phyloP scores from a whole-genome alignment of 2,888 invertebrate species.

The Tetrapedia diversipes region DNA sequence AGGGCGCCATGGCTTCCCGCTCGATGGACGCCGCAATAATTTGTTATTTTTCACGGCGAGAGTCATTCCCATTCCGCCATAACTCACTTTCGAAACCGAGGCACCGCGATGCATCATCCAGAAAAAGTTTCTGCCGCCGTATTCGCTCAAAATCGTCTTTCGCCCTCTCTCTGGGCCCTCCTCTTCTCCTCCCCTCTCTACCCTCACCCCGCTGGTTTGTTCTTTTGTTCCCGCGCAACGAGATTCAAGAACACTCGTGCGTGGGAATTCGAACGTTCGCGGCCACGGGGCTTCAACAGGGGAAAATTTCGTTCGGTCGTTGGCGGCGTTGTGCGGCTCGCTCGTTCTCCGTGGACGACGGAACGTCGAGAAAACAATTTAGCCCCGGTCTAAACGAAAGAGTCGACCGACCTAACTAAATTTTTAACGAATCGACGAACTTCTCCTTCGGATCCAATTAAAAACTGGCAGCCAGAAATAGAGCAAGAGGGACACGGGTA shows the following conservation, averaged over 20 bases:
- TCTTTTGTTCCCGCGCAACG: background rate
- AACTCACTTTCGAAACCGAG: slow-evolving; percentile 57
- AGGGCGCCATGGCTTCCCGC: slow-evolving; percentile 35
- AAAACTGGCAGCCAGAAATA: slow-evolving; percentile 16
- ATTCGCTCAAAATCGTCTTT: slow-evolving; percentile 29
- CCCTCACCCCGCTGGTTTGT: background rate
- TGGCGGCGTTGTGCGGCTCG: background rate
- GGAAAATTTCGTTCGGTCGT: slow-evolving; percentile 3
- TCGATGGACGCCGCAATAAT: slow-evolving; percentile 70
- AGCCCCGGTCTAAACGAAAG: slow-evolving; percentile 31
- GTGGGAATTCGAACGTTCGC: slow-evolving; percentile 1
- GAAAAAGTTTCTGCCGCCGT: slow-evolving; percentile 28
- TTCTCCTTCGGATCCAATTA: slow-evolving; percentile 54
- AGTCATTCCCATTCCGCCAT: slow-evolving; percentile 60
- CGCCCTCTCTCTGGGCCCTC: background rate
- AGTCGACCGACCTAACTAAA: slow-evolving; percentile 52
- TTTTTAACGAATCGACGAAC: slow-evolving; percentile 58
- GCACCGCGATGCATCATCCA: slow-evolving; percentile 44
- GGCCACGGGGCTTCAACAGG: background rate
- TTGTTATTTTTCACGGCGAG: slow-evolving; percentile 68
- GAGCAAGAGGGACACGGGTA: background rate
- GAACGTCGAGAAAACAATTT: slow-evolving; percentile 44
- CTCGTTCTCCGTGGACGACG: slow-evolving; percentile 15
- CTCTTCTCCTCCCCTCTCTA: background rate
- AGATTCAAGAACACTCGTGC: background rate